Conservation (phyloP, 2,888 invertebrate genomes). For the Galerucella calmariensis region DNA sequence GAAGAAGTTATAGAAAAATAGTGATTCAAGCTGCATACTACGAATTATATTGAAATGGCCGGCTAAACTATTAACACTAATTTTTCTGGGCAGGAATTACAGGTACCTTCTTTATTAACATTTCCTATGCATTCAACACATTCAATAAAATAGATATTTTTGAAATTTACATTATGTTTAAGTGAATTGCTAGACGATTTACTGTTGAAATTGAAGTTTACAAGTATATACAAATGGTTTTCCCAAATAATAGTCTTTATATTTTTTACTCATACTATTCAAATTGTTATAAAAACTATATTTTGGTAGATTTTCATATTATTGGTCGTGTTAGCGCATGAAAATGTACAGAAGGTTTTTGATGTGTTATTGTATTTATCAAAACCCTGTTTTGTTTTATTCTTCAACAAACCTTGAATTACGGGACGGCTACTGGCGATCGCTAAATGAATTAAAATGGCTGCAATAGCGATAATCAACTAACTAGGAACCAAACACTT, state of each 20-base stretch:
- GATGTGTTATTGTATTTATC: background rate
- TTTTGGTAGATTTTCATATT: background rate
- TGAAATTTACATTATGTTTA: background rate
- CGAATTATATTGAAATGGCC: constrained; percentile 1
- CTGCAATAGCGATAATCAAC: no score
- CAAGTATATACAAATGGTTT: no score
- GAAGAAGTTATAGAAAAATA: constrained; percentile 29
- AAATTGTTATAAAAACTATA: background rate
- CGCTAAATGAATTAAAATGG: no score
- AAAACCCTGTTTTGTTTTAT: background rate
- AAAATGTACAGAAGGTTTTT: background rate
- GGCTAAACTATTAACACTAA: constrained; percentile 4
- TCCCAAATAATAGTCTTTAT: no score
- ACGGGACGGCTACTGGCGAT: no score
- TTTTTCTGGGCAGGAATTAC: constrained; percentile 3
- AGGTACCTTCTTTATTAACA: background rate
- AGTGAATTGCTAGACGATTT: background rate
- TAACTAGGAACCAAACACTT: no score
- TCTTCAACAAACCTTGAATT: background rate
- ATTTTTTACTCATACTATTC: background rate
- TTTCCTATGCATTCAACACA: background rate
- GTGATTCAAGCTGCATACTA: constrained; percentile 20
- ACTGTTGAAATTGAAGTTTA: no score
- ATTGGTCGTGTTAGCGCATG: background rate
- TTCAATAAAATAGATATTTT: background rate